A percentile compares a stretch with the other conserved stretches of the same genome.
phyloP scores from a whole-genome alignment of 2,888 invertebrate genomes.

The Molanna angustata region DNA sequence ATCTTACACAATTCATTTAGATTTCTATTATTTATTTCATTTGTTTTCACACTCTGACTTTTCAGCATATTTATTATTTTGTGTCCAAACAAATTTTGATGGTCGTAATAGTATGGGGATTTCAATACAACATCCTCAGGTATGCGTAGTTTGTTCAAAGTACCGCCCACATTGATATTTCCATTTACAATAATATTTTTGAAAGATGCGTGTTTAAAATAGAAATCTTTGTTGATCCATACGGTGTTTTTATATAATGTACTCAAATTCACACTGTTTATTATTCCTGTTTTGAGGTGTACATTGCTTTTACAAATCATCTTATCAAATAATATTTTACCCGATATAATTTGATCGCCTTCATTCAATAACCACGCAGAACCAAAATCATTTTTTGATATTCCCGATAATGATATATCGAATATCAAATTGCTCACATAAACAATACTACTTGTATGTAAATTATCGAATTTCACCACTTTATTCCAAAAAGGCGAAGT shows the following conservation, averaged over 20 bases:
- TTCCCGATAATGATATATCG: slow-evolving; percentile 43
- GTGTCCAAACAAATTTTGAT: slow-evolving; percentile 35
- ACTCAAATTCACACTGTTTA: slow-evolving; percentile 42
- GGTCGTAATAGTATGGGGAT: slow-evolving; percentile 31
- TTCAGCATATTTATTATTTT: slow-evolving; percentile 39
- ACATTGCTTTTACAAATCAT: slow-evolving; percentile 40
- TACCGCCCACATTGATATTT: slow-evolving; percentile 37
- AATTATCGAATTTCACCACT: slow-evolving; percentile 29
- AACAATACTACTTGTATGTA: slow-evolving; percentile 34
- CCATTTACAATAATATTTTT: slow-evolving; percentile 32
- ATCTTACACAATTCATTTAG: not conserved
- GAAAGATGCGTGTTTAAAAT: slow-evolving; percentile 44
- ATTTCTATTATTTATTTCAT: not conserved
- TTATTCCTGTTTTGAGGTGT: slow-evolving; percentile 39
- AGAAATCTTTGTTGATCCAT: slow-evolving; percentile 41
- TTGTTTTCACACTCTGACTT: slow-evolving; percentile 20
- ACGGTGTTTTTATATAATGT: slow-evolving; percentile 41
- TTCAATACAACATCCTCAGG: slow-evolving; percentile 43
- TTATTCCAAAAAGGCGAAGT: slow-evolving; percentile 23
- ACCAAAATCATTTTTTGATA: slow-evolving; percentile 43
- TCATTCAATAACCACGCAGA: slow-evolving; percentile 42
- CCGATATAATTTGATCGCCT: slow-evolving; percentile 39
- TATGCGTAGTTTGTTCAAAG: slow-evolving; percentile 44
- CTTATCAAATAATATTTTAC: slow-evolving; percentile 37
- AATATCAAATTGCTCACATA: slow-evolving; percentile 44